Evolutionary conservation across 2,888 invertebrate species (phyloP).

Genomic region (Elysia crispata): DNA sequence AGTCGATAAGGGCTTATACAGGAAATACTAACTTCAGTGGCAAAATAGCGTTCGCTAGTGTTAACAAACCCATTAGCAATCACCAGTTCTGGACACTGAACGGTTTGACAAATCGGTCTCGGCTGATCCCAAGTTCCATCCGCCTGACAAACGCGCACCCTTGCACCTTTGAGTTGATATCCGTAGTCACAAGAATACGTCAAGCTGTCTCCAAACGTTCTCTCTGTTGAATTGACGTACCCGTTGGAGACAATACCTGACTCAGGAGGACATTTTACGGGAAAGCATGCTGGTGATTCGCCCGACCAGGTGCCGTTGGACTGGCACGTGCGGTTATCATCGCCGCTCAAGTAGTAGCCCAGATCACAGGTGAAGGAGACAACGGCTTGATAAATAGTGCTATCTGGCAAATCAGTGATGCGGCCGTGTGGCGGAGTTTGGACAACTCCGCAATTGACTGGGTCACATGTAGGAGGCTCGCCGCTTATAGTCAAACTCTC

Average conservation of each 20-base stretch:
- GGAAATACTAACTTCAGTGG: slow-evolving; percentile 81
- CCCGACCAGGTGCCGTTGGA: slow-evolving; percentile 73
- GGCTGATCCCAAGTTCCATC: slow-evolving; percentile 69
- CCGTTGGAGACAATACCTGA: slow-evolving; percentile 47
- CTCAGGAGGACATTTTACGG: slow-evolving; percentile 57
- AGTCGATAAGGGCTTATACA: slow-evolving; percentile 93
- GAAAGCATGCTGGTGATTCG: slow-evolving; percentile 65
- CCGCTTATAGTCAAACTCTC: slow-evolving; percentile 64
- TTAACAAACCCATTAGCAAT: slow-evolving; percentile 59
- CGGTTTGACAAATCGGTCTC: slow-evolving; percentile 65
- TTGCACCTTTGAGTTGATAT: slow-evolving; percentile 57
- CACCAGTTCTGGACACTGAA: slow-evolving; percentile 63
- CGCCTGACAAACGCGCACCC: slow-evolving; percentile 62
- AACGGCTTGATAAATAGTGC: slow-evolving; percentile 53
- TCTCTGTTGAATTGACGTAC: slow-evolving; percentile 43
- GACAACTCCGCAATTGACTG: slow-evolving; percentile 59
- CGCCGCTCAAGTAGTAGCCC: slow-evolving; percentile 54
- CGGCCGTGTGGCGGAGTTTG: slow-evolving; percentile 57
- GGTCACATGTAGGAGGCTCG: slow-evolving; percentile 56
- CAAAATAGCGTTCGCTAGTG: slow-evolving; percentile 59
- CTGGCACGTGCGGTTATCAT: slow-evolving; percentile 82
- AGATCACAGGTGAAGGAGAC: slow-evolving; percentile 60
- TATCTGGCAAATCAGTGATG: slow-evolving; percentile 37
- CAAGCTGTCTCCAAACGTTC: slow-evolving; percentile 41
- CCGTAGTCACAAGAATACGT: slow-evolving; percentile 50